Evolutionary conservation across 2,888 invertebrate genomes (phyloP).

Genomic region (Syrista parreyssii): DNA sequence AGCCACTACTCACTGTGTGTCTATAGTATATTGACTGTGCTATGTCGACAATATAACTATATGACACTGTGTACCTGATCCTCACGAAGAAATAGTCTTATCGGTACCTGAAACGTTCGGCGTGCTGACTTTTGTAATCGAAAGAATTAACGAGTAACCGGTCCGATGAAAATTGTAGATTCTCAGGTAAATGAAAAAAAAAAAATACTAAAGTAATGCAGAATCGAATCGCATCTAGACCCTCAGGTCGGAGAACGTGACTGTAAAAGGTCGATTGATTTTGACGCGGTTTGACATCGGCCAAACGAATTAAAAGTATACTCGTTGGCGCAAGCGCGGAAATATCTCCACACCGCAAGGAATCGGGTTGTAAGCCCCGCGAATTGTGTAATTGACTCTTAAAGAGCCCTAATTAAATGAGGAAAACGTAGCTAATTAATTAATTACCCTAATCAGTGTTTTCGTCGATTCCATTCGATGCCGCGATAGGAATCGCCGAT

Average conservation of each 20-base stretch:
- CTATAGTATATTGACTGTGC: not conserved
- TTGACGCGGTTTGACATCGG: not conserved
- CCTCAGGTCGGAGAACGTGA: not conserved
- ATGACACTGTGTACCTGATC: not conserved
- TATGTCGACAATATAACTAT: not conserved
- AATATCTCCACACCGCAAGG: not conserved
- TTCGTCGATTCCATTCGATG: constrained; percentile 1
- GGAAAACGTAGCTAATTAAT: constrained; percentile 4
- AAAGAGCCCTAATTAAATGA: not conserved
- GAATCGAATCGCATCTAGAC: not conserved
- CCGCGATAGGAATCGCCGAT: not conserved
- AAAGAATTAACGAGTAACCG: not conserved
- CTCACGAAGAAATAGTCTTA: not conserved
- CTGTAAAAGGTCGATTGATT: not conserved
- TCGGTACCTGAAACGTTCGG: not conserved
- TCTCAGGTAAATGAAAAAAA: no score
- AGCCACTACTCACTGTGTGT: constrained; percentile 7
- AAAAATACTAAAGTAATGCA: no score
- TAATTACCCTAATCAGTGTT: constrained; percentile 1
- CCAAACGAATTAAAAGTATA: not conserved
- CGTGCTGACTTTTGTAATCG: not conserved
- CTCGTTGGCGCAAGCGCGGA: not conserved
- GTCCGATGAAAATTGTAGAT: no score
- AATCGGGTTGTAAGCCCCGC: not conserved
- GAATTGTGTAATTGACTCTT: not conserved